Conservation (phyloP, 1,140 invertebrate species). For the Drosophila nebulosa region DNA sequence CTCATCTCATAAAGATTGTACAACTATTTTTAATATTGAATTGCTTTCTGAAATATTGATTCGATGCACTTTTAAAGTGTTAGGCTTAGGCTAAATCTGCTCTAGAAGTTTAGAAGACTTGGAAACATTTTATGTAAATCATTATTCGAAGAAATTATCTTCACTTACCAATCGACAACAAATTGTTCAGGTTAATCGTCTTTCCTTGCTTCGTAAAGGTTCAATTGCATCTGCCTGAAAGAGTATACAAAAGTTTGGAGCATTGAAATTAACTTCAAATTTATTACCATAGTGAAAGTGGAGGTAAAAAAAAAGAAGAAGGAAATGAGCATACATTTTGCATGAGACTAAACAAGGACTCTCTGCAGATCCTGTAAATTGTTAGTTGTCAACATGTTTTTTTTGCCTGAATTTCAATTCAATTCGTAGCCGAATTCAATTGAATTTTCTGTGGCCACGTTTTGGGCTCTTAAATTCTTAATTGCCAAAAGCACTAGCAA, state of each 20-base stretch:
- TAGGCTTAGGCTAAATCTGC: too few species aligned
- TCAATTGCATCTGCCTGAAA: too few species aligned
- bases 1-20: too few species aligned
- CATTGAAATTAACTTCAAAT: not conserved
- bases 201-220: too few species aligned
- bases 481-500: constrained; percentile 30
- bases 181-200: too few species aligned
- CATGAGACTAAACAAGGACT: constrained; percentile 15
- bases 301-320: not conserved
- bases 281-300: constrained; percentile 5
- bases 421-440: constrained; percentile 10
- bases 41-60: too few species aligned
- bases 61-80: too few species aligned
- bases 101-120: too few species aligned
- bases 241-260: not conserved
- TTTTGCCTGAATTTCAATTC: constrained; percentile 27
- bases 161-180: too few species aligned
- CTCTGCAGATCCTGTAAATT: constrained; percentile 49
- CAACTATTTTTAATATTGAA: too few species aligned
- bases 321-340: constrained; percentile 47
- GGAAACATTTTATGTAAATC: too few species aligned
- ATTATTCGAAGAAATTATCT: too few species aligned
- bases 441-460: constrained; percentile 36
- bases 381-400: constrained; percentile 47
- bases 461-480: constrained; percentile 57